Evolutionary conservation across 2,797 vertebrate species (phyloP).

Genomic region (Meda fulgida): DNA sequence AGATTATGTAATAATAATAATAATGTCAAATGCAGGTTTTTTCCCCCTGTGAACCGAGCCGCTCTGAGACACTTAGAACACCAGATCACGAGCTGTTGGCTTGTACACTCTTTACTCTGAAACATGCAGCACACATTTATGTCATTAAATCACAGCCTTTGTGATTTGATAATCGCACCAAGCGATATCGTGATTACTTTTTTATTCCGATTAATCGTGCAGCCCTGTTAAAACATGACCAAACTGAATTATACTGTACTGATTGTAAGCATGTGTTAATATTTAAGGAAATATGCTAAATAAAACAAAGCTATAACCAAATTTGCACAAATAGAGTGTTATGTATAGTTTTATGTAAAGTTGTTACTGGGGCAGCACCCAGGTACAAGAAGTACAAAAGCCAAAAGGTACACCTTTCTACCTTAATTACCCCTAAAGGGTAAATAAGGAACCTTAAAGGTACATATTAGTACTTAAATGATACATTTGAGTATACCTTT

Average conservation of each 20-base stretch:
- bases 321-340: background rate
- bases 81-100: background rate
- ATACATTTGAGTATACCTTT: background rate
- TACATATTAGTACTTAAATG: background rate
- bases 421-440: background rate
- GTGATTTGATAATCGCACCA: background rate
- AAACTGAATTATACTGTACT: constrained; percentile 13
- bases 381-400: background rate
- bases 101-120: background rate
- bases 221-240: constrained; percentile 14
- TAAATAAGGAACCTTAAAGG: background rate
- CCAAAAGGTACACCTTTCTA: background rate
- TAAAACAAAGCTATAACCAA: background rate
- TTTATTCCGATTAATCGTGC: background rate
- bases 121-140: background rate
- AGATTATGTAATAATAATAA: background rate
- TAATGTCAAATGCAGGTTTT: background rate
- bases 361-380: background rate
- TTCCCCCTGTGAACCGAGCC: background rate
- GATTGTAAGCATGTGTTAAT: constrained; percentile 37
- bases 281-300: constrained; percentile 17
- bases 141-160: background rate
- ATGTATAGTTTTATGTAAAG: background rate
- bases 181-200: background rate
- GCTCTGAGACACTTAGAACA: background rate